Evolutionary conservation across 1,140 invertebrate genomes (phyloP), one percentile per base, ranked within the genome.

Genomic region (Lasioglossum albipes): DNA sequence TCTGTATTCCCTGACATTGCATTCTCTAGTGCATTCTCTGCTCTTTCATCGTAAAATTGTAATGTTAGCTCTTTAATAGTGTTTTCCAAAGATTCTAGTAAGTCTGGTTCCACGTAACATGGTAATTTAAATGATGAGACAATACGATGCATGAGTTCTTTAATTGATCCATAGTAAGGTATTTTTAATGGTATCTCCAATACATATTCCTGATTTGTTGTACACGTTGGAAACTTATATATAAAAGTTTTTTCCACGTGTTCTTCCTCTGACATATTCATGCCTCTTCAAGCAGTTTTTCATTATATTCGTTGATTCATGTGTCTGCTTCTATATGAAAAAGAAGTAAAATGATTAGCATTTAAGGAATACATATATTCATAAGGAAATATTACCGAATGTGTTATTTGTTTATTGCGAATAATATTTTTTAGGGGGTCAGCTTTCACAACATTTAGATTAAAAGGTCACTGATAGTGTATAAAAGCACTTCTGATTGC

Each of bases 51-150:
- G 80, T 95, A 93, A 88, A 93, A 95, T 31, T 94, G 91, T 80
- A 94, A 91, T 7, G 94, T 94, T 80, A 94, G 92, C 70, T 93
- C 85, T 81, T 94, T 92, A 18, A 95, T 93, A 88, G 93, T 94
- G 45, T 86, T 59, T 49, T 93, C 90, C 73, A 95, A 87, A 13
- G 94, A 93, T 67, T 94, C 87, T 72, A 95, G 90, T 31, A 95
- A 84, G 81, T 95, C 94, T 90, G 86, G 82, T 92, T 96, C 95
- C 27, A 96, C 91, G 85, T 95, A 96, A 82, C 95, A 95, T 9
- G 96, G 96, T 62, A 97, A 92, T 85, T 96, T 95, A 87, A 97
- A 96, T 77, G 95, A 95, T 49, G 94, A 94, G 77, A 97, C 94
- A 22, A 97, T 93, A 79, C 96, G 92, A 84, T 96, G 95, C 13